Evolutionary conservation across 2,113 vertebrate species (phyloP).

Genomic region (Chelonoidis abingdonii): DNA sequence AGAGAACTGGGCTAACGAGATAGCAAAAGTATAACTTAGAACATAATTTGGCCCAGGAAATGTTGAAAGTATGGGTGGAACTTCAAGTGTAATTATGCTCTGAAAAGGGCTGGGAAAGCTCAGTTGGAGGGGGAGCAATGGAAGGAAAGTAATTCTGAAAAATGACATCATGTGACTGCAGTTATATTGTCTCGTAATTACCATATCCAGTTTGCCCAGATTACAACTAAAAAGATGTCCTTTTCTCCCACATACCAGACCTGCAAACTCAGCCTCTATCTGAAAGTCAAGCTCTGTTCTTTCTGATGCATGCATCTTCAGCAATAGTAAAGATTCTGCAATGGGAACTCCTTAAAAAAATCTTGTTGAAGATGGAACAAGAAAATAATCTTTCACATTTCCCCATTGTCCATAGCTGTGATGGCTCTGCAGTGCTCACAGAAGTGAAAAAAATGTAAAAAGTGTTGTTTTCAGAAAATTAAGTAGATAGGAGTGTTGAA

Average conservation of each 20-base stretch:
- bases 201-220: neutral
- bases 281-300: constrained; percentile 21
- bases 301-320: neutral
- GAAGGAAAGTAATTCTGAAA: neutral
- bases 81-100: neutral
- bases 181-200: neutral
- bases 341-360: constrained; percentile 52
- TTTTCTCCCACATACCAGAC: neutral
- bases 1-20: neutral
- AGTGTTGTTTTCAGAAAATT: neutral
- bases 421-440: constrained; percentile 2
- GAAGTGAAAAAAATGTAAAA: neutral
- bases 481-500: neutral
- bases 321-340: constrained; percentile 12
- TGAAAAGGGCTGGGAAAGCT: neutral
- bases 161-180: neutral
- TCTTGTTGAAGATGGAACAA: neutral
- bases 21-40: neutral
- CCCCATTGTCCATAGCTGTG: neutral
- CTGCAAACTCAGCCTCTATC: neutral
- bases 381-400: neutral
- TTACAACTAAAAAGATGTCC: neutral
- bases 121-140: no score
- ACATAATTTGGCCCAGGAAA: neutral
- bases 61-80: neutral